phyloP scores from a whole-genome alignment of 2,888 invertebrate species.

The Clunio marinus region DNA sequence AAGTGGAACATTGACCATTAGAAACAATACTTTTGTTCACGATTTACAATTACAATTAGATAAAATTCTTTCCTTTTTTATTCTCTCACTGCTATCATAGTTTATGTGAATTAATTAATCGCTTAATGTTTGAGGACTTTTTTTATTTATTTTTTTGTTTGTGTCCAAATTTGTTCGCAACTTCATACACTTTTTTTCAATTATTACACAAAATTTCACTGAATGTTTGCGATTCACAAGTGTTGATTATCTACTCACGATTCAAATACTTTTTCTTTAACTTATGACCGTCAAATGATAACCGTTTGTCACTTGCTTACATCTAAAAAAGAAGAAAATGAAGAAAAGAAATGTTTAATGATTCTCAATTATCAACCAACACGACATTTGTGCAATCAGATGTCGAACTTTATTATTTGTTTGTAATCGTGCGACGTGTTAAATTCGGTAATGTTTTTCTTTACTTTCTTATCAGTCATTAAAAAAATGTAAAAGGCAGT shows the following conservation, averaged over 20 bases:
- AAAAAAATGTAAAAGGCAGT: too few species aligned
- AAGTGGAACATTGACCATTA: conserved; percentile 35
- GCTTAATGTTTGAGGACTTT: too few species aligned
- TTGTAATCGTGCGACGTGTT: too few species aligned
- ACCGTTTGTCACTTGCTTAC: conserved; percentile 1
- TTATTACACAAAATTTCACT: neutral
- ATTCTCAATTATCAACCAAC: too few species aligned
- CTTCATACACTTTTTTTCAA: conserved; percentile 1
- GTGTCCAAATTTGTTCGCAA: too few species aligned
- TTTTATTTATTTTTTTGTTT: too few species aligned
- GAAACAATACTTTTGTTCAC: neutral
- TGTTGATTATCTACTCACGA: conserved; percentile 3
- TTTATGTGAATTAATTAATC: too few species aligned
- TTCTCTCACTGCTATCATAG: neutral
- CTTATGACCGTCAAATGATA: neutral
- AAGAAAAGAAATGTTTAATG: neutral
- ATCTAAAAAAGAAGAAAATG: neutral
- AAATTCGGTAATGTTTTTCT: neutral
- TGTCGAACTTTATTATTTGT: too few species aligned
- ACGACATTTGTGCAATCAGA: too few species aligned
- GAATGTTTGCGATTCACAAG: too few species aligned
- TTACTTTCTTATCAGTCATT: neutral
- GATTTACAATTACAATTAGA: neutral
- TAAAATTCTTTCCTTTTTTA: neutral
- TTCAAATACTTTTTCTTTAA: neutral